A percentile compares a stretch with the other conserved stretches of the same genome.
These are phyloP conservation scores for Aythya baeri DNA, from an alignment of 2,113 vertebrate genomes.

Conservation along the genomic window DNA sequence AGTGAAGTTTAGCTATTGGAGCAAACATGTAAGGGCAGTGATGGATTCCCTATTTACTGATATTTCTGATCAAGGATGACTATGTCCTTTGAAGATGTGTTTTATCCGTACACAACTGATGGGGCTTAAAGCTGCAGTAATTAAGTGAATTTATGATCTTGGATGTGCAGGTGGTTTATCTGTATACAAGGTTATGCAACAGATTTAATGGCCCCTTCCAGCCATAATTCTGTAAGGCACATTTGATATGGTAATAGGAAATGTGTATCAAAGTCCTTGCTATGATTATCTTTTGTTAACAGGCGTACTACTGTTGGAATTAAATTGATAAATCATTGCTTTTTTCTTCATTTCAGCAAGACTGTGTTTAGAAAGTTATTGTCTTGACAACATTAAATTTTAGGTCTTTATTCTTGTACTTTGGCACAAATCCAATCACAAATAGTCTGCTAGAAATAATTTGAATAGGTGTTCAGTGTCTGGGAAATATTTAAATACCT, in stretches of 20 bases:
- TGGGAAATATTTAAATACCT: neutral
- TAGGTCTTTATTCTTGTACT: neutral
- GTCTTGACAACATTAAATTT: neutral
- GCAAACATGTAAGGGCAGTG: neutral
- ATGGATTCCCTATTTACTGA: neutral
- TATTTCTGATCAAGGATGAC: neutral
- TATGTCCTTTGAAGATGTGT: neutral
- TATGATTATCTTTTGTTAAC: neutral
- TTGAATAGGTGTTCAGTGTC: neutral
- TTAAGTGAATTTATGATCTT: slow-evolving; percentile 29
- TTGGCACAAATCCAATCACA: neutral
- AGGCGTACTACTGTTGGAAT: neutral
- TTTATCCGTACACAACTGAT: neutral
- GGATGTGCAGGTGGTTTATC: slow-evolving; percentile 4
- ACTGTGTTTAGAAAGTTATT: neutral
- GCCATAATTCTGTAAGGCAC: neutral
- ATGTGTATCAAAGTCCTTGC: neutral
- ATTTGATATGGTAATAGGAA: neutral
- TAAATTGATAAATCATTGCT: neutral
- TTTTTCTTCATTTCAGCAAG: neutral
- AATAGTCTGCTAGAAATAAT: neutral
- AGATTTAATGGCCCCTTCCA: slow-evolving; percentile 39
- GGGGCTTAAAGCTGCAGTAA: neutral
- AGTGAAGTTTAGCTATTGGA: neutral
- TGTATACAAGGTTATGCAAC: neutral